phyloP scores from a whole-genome alignment of 2,797 vertebrate genomes.

The Sebastes itinus region DNA sequence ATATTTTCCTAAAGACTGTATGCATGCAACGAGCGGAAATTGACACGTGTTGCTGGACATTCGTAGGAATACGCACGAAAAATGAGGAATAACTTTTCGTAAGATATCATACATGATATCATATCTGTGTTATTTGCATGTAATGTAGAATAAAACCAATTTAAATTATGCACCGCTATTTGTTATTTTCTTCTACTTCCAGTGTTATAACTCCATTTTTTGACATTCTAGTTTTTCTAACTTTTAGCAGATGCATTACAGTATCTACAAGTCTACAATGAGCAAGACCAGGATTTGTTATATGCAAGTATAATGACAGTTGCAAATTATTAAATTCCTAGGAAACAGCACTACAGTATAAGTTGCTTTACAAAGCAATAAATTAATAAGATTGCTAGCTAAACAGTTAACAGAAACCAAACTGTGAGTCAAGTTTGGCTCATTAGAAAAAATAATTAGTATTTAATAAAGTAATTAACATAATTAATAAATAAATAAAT shows the following conservation, averaged over 20 bases:
- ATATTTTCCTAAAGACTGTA: too few relatives aligned
- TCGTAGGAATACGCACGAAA: too few relatives aligned
- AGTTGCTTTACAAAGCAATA: not conserved
- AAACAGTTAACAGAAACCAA: not conserved
- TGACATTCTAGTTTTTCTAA: not conserved
- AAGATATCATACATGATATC: too few relatives aligned
- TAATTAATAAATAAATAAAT: not conserved
- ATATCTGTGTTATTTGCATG: not conserved
- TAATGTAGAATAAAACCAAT: not conserved
- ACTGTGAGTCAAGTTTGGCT: not conserved
- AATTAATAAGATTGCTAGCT: not conserved
- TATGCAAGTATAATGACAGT: not conserved
- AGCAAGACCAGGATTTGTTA: not conserved
- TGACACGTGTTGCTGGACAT: too few relatives aligned
- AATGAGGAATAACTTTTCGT: too few relatives aligned
- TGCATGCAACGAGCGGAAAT: too few relatives aligned
- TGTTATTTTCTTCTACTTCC: not conserved
- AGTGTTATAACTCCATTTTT: not conserved
- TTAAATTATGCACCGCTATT: not conserved
- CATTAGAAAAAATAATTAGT: not conserved
- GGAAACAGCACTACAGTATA: too few relatives aligned
- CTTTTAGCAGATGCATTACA: not conserved
- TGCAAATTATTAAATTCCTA: accelerated
- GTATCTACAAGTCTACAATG: not conserved
- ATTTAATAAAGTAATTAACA: too few relatives aligned